Percentiles rank a stretch among this genome's conserved stretches.
These are phyloP conservation scores for Emydocephalus ijimae DNA, from an alignment of 2,113 vertebrate genomes.

Conservation along the genomic window DNA sequence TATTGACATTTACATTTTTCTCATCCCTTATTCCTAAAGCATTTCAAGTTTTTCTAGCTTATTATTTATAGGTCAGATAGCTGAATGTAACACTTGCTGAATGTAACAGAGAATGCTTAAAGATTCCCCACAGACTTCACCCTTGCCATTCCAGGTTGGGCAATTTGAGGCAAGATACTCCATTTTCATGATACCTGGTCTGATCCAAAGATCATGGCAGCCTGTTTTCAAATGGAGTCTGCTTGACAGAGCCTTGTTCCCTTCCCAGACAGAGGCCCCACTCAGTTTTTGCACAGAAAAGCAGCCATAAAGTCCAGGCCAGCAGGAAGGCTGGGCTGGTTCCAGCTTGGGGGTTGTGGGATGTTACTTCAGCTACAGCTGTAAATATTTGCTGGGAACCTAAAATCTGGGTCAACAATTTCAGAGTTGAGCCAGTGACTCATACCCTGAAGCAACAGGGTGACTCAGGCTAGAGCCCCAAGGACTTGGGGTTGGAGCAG, in stretches of 20 bases:
- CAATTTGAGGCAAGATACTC: not conserved
- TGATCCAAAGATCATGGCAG: not conserved
- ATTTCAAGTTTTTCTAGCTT: not conserved
- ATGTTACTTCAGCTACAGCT: constrained; percentile 36
- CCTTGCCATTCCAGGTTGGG: not conserved
- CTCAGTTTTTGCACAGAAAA: not conserved
- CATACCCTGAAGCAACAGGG: constrained; percentile 18
- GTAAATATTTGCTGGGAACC: constrained; percentile 31
- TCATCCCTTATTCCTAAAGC: not conserved
- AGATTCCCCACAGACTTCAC: not conserved
- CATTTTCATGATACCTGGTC: not conserved
- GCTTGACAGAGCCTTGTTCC: not conserved
- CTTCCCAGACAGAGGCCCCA: not conserved
- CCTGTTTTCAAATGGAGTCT: not conserved
- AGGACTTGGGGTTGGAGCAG: not conserved
- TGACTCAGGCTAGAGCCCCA: not conserved
- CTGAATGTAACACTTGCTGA: not conserved
- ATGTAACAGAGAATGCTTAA: not conserved
- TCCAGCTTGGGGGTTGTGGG: constrained; percentile 27
- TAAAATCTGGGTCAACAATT: constrained; percentile 34
- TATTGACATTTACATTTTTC: not conserved
- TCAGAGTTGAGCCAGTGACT: constrained; percentile 19
- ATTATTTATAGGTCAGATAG: not conserved
- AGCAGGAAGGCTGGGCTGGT: constrained; percentile 7
- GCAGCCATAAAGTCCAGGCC: not conserved